Base-by-base conservation (phyloP, 1,140 invertebrate genomes). In the Conus ventricosus region DNA sequence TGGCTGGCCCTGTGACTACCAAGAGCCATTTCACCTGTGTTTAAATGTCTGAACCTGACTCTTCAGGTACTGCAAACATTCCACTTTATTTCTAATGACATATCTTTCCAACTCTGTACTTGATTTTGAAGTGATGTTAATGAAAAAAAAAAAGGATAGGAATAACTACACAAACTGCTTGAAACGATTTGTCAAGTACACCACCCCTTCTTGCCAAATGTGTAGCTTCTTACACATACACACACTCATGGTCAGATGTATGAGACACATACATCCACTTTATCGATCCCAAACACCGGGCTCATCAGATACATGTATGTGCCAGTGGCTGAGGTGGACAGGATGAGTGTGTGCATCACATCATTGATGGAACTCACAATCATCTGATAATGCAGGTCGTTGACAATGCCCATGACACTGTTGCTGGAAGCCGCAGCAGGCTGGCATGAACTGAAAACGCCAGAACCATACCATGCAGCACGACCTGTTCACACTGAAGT, bases 321-420 rank as follows among this genome's bases (percentile, higher is more conserved):
- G 76, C 25, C 25, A 39, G 76, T 80, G 76, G 13, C 3, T 80
- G 76, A 4, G 76, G 13, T n/a, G 27, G 76, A 39, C 25, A 15
- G 76, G 27, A 27, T 80, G 76, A 15, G 76, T 80, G 76, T 80
- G 76, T 27, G 76, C 39, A 27, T 80, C 25, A 25, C 10, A 0
- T 39, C 6, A 2, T 80, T n/a, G 8, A 8, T 80, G 25, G 55
- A 5, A 86, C 85, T 87, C 15, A 87, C 85, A 27, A 78, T 78
- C 54, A 87, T 76, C 15, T 75, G 85, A 75, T 87, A 75, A 78
- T 87, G 85, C 5, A 87, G 51, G 53, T 87, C 71, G n/a, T 87
- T 87, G 53, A 87, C 23, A 39, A 87, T 75, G 20, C 85, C 75
- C 71, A 87, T 87, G 51, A 87, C 53, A 54, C 85, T 80, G 85